Evolutionary conservation across 2,797 vertebrate genomes (phyloP).

Genomic region (Etheostoma perlongum): DNA sequence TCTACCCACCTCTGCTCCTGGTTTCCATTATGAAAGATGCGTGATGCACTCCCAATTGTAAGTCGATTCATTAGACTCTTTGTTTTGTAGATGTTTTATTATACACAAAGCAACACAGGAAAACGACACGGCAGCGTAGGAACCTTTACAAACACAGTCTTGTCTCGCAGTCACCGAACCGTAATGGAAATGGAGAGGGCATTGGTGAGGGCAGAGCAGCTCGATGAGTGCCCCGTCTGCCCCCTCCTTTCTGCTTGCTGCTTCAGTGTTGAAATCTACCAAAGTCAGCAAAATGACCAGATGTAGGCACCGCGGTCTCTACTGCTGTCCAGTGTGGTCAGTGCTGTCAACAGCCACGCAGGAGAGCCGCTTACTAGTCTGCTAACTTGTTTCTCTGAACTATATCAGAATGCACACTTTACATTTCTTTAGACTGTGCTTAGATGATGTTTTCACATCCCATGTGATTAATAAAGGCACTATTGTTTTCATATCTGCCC

Average conservation of each 20-base stretch:
- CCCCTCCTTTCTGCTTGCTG: background rate
- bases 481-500: background rate
- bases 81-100: background rate
- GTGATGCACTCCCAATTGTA: too few species aligned
- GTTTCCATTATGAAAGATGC: slow-evolving; percentile 11
- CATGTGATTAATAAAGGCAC: background rate
- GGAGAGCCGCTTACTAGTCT: background rate
- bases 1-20: background rate
- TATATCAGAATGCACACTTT: background rate
- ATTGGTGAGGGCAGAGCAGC: background rate
- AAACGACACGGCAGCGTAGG: background rate
- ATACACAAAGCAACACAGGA: background rate
- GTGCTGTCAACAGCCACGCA: background rate
- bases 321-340: background rate
- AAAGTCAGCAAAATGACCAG: background rate
- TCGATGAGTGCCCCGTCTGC: background rate
- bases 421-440: background rate
- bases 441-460: background rate
- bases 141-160: background rate
- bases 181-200: background rate
- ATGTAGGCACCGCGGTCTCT: background rate
- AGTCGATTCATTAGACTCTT: too few species aligned
- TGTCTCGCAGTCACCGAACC: background rate
- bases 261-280: background rate
- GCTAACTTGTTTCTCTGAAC: background rate